Percentiles rank a stretch among this genome's conserved stretches.
Conservation (phyloP, 2,113 vertebrate genomes). For the Taurulus bubalis region DNA sequence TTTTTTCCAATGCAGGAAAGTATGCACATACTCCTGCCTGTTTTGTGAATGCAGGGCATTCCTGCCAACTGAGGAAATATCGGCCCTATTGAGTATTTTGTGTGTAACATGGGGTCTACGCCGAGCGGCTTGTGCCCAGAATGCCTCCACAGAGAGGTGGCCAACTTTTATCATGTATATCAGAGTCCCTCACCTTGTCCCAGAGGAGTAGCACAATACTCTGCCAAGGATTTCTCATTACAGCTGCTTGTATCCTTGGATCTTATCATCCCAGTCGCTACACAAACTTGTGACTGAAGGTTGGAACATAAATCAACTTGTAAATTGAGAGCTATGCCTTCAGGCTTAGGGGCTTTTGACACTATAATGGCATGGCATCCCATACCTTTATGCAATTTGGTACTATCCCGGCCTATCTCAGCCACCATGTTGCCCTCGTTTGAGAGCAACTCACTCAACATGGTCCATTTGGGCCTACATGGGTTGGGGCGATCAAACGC, state of each 20-base stretch:
- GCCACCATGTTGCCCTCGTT: background rate
- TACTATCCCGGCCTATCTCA: background rate
- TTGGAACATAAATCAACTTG: background rate
- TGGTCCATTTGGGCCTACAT: too few species aligned
- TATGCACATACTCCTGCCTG: background rate
- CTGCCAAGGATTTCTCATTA: constrained; percentile 7
- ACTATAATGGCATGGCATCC: background rate
- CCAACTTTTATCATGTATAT: constrained; percentile 11
- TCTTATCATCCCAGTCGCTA: constrained; percentile 3
- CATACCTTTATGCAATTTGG: background rate
- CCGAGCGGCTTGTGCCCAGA: constrained; percentile 12
- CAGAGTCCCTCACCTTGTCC: constrained; percentile 1
- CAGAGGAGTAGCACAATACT: background rate
- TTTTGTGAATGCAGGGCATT: background rate
- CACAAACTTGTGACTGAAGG: constrained; percentile 23
- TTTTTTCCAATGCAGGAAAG: background rate
- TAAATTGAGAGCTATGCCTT: constrained; percentile 14
- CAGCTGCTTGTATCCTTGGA: background rate
- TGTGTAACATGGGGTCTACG: background rate
- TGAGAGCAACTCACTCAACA: background rate
- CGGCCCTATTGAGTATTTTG: background rate
- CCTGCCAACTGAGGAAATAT: background rate
- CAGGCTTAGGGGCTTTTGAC: constrained; percentile 8
- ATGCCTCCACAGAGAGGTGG: background rate
- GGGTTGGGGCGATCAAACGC: background rate